Conservation (phyloP, 2,888 invertebrate genomes). For the Hirudinaria manillensis region DNA sequence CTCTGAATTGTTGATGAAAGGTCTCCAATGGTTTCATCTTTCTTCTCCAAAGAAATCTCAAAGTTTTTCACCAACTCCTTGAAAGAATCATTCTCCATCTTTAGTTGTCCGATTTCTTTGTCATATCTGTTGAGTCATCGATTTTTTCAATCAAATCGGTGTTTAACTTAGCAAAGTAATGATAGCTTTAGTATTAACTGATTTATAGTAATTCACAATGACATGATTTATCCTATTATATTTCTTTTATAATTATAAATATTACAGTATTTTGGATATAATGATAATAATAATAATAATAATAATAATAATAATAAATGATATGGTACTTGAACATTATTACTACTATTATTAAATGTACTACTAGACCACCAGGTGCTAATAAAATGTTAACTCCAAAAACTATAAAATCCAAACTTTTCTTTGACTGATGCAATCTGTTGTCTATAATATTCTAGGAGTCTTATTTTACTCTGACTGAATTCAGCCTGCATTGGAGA, state of each 20-base stretch:
- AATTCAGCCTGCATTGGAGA: constrained; percentile 46
- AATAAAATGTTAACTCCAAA: neutral
- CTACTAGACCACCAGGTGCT: no score
- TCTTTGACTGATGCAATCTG: constrained; percentile 45
- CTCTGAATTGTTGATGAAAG: constrained; percentile 49
- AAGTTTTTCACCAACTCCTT: constrained; percentile 50
- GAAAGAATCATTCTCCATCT: constrained; percentile 48
- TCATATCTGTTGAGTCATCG: constrained; percentile 42
- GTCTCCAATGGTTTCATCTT: constrained; percentile 51
- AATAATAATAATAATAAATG: no score
- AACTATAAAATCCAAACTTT: constrained; percentile 40
- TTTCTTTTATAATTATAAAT: no score
- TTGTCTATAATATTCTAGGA: constrained; percentile 45
- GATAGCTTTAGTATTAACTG: no score
- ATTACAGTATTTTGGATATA: no score
- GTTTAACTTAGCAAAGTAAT: no score
- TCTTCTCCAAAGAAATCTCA: constrained; percentile 50
- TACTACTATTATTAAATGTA: no score
- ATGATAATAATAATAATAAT: no score
- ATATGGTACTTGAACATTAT: no score
- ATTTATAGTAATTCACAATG: no score
- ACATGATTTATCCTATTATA: no score
- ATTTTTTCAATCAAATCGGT: neutral
- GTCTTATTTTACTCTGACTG: constrained; percentile 46
- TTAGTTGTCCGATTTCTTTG: constrained; percentile 43